Conservation (phyloP, 2,113 vertebrate genomes). For the Pseudois nayaur region DNA sequence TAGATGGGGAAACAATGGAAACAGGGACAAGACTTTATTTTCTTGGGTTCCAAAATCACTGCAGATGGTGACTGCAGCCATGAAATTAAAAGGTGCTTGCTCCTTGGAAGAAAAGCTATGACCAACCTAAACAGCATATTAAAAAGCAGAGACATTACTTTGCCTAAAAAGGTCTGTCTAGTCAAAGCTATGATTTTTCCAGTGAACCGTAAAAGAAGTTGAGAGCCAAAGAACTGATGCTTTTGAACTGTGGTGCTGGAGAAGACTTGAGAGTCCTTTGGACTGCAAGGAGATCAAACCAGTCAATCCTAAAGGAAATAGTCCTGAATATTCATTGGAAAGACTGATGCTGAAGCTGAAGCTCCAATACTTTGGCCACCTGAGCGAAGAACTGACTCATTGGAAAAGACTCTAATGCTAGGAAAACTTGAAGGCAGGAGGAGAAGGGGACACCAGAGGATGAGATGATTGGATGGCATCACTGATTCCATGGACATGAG, state of each 20-base stretch:
- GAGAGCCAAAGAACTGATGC: not conserved
- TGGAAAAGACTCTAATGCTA: not conserved
- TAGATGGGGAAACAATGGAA: not conserved
- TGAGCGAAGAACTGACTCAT: not conserved
- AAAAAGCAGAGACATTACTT: not conserved
- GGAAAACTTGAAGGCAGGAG: not conserved
- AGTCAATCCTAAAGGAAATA: not conserved
- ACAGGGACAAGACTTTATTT: not conserved
- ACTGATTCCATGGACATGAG: not conserved
- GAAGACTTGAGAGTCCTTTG: not conserved
- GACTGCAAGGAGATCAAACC: not conserved
- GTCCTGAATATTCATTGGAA: not conserved
- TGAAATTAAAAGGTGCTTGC: not conserved
- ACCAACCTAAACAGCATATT: not conserved
- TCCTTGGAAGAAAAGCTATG: not conserved
- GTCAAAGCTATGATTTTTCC: not conserved
- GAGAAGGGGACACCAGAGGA: not conserved
- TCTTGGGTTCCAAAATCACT: not conserved
- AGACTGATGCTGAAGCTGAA: not conserved
- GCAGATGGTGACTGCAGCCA: not conserved
- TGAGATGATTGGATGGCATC: not conserved
- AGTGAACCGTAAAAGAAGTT: not conserved
- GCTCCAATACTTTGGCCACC: not conserved
- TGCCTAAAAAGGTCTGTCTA: not conserved
- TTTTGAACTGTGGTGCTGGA: not conserved